Percentiles rank a stretch among this genome's conserved stretches.
These are phyloP conservation scores for Notamacropus eugenii DNA, from an alignment of 2,797 vertebrate genomes.

Conservation along the genomic window DNA sequence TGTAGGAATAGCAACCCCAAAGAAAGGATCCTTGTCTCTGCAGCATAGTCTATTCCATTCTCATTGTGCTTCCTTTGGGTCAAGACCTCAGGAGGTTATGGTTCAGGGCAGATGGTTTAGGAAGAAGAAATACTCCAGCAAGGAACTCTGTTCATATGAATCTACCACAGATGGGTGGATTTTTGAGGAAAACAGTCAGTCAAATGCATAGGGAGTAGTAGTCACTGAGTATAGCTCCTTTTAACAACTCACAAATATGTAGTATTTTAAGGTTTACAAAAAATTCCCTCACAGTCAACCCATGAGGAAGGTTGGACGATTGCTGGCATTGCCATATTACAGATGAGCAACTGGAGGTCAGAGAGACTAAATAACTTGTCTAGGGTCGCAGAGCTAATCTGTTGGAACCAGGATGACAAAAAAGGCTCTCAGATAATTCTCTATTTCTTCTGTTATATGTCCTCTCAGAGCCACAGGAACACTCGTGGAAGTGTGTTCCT, in stretches of 20 bases:
- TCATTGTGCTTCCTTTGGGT: neutral
- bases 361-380: neutral
- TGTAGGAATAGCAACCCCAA: neutral
- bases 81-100: neutral
- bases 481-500: neutral
- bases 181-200: neutral
- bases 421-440: neutral
- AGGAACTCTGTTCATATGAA: neutral
- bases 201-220: neutral
- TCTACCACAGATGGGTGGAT: neutral
- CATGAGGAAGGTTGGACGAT: neutral
- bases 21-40: neutral
- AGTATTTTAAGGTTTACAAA: too few relatives aligned
- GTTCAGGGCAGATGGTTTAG: neutral
- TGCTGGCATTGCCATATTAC: neutral
- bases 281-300: too few relatives aligned
- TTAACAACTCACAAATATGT: neutral
- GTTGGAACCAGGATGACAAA: neutral
- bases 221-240: neutral
- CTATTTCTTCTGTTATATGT: neutral
- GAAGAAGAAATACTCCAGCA: neutral
- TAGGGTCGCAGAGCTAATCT: neutral
- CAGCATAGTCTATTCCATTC: neutral
- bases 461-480: neutral
- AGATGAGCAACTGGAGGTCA: neutral